These are phyloP conservation scores for Parascotia fuliginaria DNA, from an alignment of 2,888 invertebrate species.

Conservation along the genomic window DNA sequence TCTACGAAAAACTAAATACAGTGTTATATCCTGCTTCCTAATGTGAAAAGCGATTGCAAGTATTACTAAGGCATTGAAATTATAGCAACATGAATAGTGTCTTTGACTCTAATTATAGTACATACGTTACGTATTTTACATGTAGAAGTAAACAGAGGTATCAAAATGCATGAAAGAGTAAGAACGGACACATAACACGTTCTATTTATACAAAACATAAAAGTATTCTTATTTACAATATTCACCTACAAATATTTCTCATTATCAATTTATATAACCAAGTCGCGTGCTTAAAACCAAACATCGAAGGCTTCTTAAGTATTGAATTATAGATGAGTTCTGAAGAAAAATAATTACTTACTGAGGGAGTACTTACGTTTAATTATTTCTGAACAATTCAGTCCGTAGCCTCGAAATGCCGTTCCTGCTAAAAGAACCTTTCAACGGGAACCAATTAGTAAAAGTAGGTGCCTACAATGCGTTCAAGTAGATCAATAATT, in stretches of 20 bases:
- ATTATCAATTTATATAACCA: slow-evolving; percentile 30
- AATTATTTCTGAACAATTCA: slow-evolving; percentile 64
- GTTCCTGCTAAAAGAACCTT: slow-evolving; percentile 55
- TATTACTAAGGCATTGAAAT: too few species aligned
- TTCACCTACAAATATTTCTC: slow-evolving; percentile 2
- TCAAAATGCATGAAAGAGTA: too few species aligned
- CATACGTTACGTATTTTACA: too few species aligned
- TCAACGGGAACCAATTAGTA: slow-evolving; percentile 67
- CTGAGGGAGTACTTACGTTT: slow-evolving; percentile 53
- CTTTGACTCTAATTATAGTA: too few species aligned
- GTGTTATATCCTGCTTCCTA: too few species aligned
- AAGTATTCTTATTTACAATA: background rate
- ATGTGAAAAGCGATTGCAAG: too few species aligned
- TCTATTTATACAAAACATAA: background rate
- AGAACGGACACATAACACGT: background rate
- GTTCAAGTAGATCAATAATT: slow-evolving; percentile 57
- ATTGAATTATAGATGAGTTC: slow-evolving; percentile 55
- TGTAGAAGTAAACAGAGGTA: too few species aligned
- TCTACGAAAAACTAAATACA: too few species aligned
- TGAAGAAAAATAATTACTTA: slow-evolving; percentile 62
- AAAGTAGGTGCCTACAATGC: slow-evolving; percentile 61
- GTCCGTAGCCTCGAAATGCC: slow-evolving; percentile 52
- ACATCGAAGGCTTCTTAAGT: slow-evolving; percentile 33
- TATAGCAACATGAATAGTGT: too few species aligned
- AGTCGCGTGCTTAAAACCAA: slow-evolving; percentile 43